phyloP scores from a whole-genome alignment of 2,113 vertebrate species.

The Myrmophylax atrothorax region DNA sequence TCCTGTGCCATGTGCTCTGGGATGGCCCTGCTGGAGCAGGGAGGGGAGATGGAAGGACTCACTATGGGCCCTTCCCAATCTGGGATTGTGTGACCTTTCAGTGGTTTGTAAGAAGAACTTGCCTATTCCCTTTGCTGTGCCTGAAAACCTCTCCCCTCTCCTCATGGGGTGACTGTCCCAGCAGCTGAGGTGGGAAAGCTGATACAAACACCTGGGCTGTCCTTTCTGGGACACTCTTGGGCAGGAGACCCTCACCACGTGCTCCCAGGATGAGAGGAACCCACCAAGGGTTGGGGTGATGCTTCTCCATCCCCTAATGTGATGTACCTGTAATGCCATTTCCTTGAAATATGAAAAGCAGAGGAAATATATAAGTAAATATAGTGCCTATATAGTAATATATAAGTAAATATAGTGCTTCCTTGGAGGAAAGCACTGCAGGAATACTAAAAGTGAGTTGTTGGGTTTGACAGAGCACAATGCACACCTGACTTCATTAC shows the following conservation, averaged over 20 bases:
- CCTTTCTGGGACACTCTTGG: background rate
- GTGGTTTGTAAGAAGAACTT: background rate
- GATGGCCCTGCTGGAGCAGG: background rate
- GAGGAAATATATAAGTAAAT: background rate
- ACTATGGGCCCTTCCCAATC: rapidly evolving
- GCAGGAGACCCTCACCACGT: rapidly evolving
- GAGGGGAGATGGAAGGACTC: background rate
- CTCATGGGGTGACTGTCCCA: background rate
- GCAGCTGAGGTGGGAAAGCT: background rate
- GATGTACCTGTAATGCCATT: background rate
- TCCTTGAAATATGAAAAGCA: background rate
- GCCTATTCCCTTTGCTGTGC: background rate
- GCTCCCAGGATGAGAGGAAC: background rate
- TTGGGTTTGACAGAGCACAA: constrained; percentile 38
- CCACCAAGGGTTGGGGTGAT: rapidly evolving
- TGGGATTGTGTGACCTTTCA: background rate
- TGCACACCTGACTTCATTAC: constrained; percentile 20
- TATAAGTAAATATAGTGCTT: background rate
- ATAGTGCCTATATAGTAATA: background rate
- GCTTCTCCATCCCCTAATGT: background rate
- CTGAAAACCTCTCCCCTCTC: background rate
- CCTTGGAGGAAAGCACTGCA: background rate
- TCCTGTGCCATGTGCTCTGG: background rate
- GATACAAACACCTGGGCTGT: background rate
- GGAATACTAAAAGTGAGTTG: constrained; percentile 29